These are phyloP conservation scores for Hormaphis cornu DNA, from an alignment of 1,140 invertebrate species.

Conservation along the genomic window DNA sequence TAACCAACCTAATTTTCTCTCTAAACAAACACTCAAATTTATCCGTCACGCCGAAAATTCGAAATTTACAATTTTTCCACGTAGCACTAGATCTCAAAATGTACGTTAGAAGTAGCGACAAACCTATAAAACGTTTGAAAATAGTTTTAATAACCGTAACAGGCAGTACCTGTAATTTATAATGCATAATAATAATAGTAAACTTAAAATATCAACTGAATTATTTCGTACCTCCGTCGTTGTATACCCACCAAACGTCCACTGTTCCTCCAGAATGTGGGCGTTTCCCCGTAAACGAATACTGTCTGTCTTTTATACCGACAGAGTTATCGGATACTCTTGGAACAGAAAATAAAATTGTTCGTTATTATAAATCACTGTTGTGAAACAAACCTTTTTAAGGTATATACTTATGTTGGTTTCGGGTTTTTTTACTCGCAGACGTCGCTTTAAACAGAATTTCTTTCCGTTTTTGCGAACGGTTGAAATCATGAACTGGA, in stretches of 20 bases:
- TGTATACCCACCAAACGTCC: conserved; percentile 64
- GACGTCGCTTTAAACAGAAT: background rate
- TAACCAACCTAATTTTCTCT: conserved; percentile 33
- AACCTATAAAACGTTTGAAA: background rate
- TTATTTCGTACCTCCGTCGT: conserved; percentile 49
- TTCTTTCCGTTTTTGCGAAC: background rate
- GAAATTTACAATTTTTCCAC: conserved; percentile 29
- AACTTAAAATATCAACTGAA: background rate
- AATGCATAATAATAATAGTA: background rate
- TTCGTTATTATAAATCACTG: too few species aligned
- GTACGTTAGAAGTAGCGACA: conserved; percentile 8
- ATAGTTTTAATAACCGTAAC: background rate
- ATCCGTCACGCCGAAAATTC: conserved; percentile 35
- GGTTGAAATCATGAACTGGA: background rate
- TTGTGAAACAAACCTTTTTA: background rate
- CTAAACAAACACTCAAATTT: conserved; percentile 22
- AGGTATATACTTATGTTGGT: background rate
- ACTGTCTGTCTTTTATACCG: background rate
- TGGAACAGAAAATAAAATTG: background rate
- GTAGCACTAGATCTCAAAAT: background rate
- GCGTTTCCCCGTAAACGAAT: conserved; percentile 38
- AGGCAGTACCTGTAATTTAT: conserved; percentile 36
- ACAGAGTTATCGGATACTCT: background rate
- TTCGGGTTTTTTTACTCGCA: background rate
- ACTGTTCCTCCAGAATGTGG: conserved; percentile 51